A percentile compares a stretch with the other conserved stretches of the same genome.
phyloP scores from a whole-genome alignment of 1,140 invertebrate genomes.

The Drosophila eugracilis region DNA sequence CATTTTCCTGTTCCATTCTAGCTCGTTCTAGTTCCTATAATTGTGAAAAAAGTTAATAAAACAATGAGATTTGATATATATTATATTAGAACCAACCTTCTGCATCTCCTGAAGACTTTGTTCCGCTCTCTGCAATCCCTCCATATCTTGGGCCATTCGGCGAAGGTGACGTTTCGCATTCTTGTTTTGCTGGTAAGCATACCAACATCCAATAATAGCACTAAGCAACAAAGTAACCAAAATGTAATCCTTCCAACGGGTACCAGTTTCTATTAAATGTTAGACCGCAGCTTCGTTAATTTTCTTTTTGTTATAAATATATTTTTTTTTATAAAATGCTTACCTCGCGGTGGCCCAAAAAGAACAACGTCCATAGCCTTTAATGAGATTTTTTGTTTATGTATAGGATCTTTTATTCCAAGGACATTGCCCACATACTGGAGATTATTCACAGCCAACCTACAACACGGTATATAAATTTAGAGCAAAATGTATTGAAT shows the following conservation, averaged over 20 bases:
- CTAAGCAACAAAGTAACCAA: conserved; percentile 92
- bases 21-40: conserved; percentile 78
- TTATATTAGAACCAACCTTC: conserved; percentile 85
- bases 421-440: conserved; percentile 93
- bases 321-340: conserved; percentile 28
- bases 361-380: conserved; percentile 99
- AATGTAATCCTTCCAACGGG: conserved; percentile 94
- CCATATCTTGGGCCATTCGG: conserved; percentile 97
- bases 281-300: too few relatives aligned
- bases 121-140: conserved; percentile 95
- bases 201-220: conserved; percentile 95
- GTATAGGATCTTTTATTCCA: conserved; percentile 98
- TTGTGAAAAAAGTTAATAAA: background rate
- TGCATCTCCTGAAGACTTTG: conserved; percentile 93
- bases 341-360: conserved; percentile 98
- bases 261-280: conserved; percentile 85
- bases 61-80: background rate
- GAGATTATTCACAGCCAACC: conserved; percentile 95
- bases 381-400: conserved; percentile 97
- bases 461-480: conserved; percentile 85
- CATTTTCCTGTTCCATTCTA: conserved; percentile 88
- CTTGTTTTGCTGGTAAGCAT: conserved; percentile 94
- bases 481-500: too few relatives aligned
- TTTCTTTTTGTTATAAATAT: too few relatives aligned
- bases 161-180: conserved; percentile 93